phyloP scores from a whole-genome alignment of 1,140 invertebrate species.

The Plodia interpunctella region DNA sequence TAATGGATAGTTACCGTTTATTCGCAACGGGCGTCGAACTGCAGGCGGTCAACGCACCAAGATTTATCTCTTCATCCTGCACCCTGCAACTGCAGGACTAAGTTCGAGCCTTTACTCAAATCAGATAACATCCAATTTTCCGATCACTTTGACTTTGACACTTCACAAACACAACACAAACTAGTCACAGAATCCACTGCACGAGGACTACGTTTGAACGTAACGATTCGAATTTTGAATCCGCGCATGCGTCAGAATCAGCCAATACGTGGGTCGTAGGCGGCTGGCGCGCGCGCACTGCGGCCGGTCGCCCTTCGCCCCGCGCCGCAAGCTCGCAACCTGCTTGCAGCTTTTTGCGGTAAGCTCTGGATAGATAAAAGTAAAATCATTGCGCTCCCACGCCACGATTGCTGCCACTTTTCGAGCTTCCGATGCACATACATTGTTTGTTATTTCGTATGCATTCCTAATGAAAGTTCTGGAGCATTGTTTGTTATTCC shows the following conservation, averaged over 20 bases:
- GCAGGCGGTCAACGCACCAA: constrained; percentile 45
- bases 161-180: constrained; percentile 7
- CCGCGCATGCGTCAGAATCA: constrained; percentile 15
- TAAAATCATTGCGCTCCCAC: constrained; percentile 35
- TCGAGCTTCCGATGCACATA: constrained; percentile 16
- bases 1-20: constrained; percentile 49
- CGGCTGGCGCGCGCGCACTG: constrained; percentile 48
- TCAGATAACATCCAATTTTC: constrained; percentile 5
- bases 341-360: constrained; percentile 41
- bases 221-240: constrained; percentile 6
- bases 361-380: constrained; percentile 35
- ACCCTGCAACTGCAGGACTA: constrained; percentile 20
- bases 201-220: constrained; percentile 6
- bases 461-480: not conserved
- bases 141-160: constrained; percentile 6
- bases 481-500: not conserved
- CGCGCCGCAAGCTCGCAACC: constrained; percentile 25
- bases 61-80: constrained; percentile 32
- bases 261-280: constrained; percentile 25
- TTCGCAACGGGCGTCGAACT: constrained; percentile 40
- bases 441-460: not conserved
- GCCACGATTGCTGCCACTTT: constrained; percentile 14
- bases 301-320: constrained; percentile 18
- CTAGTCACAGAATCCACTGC: constrained; percentile 10
- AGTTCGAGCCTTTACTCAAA: constrained; percentile 1